phyloP scores from a whole-genome alignment of 2,113 vertebrate genomes.

The Marcusenius ussheri region DNA sequence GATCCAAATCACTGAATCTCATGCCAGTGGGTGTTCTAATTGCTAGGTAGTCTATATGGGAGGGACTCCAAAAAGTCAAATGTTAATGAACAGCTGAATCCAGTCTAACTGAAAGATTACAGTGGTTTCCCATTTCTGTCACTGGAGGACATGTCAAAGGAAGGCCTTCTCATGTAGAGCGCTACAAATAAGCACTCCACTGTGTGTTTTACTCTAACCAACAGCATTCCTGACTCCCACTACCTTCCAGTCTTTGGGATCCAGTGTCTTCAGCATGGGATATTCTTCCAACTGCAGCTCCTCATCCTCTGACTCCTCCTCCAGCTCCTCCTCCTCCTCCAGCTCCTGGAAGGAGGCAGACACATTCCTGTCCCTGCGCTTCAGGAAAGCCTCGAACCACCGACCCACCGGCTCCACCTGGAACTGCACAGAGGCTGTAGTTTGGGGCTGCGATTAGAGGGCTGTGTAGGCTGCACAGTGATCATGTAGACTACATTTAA shows the following conservation, averaged over 20 bases:
- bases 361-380: slow-evolving; percentile 82
- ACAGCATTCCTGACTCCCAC: neutral
- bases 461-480: slow-evolving; percentile 10
- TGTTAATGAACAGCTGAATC: neutral
- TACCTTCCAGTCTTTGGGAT: slow-evolving; percentile 99
- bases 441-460: slow-evolving; percentile 37
- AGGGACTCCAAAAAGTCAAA: neutral
- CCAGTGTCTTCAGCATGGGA: slow-evolving; percentile 87
- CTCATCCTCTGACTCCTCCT: slow-evolving; percentile 90
- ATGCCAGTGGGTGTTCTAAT: neutral
- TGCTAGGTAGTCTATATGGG: neutral
- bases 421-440: slow-evolving; percentile 76
- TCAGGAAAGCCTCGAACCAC: slow-evolving; percentile 95
- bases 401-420: slow-evolving; percentile 92
- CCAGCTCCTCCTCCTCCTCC: slow-evolving; percentile 88
- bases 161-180: neutral
- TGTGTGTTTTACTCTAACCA: neutral
- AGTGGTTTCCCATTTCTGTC: neutral
- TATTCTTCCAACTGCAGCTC: slow-evolving; percentile 89
- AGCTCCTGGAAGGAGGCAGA: slow-evolving; percentile 95
- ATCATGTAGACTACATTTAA: neutral
- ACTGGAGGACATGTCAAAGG: neutral
- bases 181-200: neutral
- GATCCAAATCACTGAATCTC: neutral
- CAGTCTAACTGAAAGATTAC: neutral